Evolutionary conservation across 2,113 vertebrate genomes (phyloP).

Genomic region (Origma solitaria): DNA sequence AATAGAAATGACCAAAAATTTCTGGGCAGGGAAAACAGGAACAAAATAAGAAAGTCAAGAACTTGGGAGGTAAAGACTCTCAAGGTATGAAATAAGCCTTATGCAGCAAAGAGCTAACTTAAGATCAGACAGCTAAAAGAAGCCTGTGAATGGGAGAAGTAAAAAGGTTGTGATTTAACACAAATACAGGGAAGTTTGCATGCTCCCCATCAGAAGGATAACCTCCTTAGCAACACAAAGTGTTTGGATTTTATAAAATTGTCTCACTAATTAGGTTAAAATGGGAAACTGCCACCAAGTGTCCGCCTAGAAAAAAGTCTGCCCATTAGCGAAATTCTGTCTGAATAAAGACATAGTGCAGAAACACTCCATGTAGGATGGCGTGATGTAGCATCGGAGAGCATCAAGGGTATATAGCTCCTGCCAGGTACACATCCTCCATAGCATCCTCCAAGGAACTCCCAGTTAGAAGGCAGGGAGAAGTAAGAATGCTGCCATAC

Average conservation of each 20-base stretch:
- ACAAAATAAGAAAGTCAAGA: neutral
- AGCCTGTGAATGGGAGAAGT: neutral
- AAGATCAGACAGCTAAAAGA: neutral
- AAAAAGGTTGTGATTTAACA: neutral
- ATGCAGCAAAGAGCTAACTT: neutral
- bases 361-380: neutral
- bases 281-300: neutral
- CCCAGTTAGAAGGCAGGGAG: neutral
- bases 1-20: neutral
- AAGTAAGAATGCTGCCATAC: neutral
- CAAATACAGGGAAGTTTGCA: neutral
- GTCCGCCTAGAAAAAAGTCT: neutral
- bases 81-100: neutral
- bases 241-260: neutral
- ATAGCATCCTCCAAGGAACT: neutral
- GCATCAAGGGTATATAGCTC: neutral
- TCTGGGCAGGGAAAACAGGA: neutral
- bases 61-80: neutral
- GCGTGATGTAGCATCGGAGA: accelerated
- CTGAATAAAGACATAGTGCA: neutral
- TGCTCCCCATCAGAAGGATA: neutral
- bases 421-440: neutral
- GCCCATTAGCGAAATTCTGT: neutral
- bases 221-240: neutral
- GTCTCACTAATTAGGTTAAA: neutral